A percentile compares a stretch with the other conserved stretches of the same genome.
Evolutionary conservation across 92 coral and sea anemone species (phyloP).

Genomic region (Actinostola sp.): DNA sequence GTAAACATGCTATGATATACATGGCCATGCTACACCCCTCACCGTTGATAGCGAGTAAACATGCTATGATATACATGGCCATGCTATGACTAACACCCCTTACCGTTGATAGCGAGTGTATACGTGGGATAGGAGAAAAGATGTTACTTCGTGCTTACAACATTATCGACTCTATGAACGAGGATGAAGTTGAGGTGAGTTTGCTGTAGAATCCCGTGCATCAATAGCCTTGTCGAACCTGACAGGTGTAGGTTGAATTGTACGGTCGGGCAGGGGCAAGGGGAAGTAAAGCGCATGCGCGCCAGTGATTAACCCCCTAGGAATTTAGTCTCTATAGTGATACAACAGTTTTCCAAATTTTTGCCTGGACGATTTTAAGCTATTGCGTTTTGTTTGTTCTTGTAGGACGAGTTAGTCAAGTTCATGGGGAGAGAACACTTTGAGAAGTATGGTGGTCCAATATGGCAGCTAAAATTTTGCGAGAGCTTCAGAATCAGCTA

Average conservation of each 20-base stretch:
- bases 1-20: too few relatives aligned
- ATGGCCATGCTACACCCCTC: too few relatives aligned
- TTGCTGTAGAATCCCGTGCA: not conserved
- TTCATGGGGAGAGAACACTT: constrained; percentile 90
- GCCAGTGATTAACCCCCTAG: too few relatives aligned
- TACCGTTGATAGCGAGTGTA: constrained; percentile 65
- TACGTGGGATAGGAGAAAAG: constrained; percentile 80
- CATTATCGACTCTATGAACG: constrained; percentile 71
- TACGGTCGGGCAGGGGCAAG: too few relatives aligned
- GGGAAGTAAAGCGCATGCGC: too few relatives aligned
- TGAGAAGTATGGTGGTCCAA: constrained; percentile 85
- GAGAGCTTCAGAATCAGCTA: constrained; percentile 67
- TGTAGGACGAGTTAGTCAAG: constrained; percentile 76
- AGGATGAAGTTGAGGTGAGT: constrained; percentile 85
- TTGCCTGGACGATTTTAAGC: too few relatives aligned
- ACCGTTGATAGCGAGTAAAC: too few relatives aligned
- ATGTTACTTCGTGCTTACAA: constrained; percentile 65
- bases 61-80: too few relatives aligned
- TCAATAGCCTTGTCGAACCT: too few relatives aligned
- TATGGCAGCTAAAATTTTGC: constrained; percentile 94
- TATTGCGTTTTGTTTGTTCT: not conserved
- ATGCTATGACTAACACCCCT: not conserved
- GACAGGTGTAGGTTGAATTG: not conserved
- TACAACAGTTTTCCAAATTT: too few relatives aligned
- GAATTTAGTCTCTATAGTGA: too few relatives aligned